Percentiles rank a stretch among this genome's conserved stretches.
Evolutionary conservation across 2,113 vertebrate genomes (phyloP).

Genomic region (Corythornis madagascariensis): DNA sequence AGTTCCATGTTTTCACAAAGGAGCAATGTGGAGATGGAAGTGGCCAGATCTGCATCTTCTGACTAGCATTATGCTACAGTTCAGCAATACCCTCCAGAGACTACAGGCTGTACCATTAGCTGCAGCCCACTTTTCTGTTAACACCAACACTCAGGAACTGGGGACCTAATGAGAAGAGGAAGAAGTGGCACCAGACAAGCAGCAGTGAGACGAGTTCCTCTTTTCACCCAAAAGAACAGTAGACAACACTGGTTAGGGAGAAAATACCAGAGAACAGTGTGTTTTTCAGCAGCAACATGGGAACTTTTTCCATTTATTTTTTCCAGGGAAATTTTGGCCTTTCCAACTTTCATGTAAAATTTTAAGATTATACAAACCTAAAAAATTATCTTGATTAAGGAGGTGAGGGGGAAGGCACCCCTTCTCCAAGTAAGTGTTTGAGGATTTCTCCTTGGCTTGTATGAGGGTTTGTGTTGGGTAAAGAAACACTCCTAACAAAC

Average conservation of each 20-base stretch:
- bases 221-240: slow-evolving; percentile 7
- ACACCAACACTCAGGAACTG: not conserved
- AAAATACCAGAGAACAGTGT: not conserved
- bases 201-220: not conserved
- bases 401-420: slow-evolving; percentile 50
- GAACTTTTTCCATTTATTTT: not conserved
- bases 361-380: slow-evolving; percentile 70
- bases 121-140: not conserved
- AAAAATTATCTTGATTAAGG: slow-evolving; percentile 68
- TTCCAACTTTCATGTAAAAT: slow-evolving; percentile 65
- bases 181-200: not conserved
- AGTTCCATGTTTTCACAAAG: slow-evolving; percentile 9
- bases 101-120: not conserved
- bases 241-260: not conserved
- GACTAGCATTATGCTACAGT: not conserved
- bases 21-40: not conserved
- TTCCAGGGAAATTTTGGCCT: slow-evolving; percentile 59
- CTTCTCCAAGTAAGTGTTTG: slow-evolving; percentile 68
- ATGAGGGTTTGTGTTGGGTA: slow-evolving; percentile 71
- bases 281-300: slow-evolving; percentile 38
- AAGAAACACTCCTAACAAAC: slow-evolving; percentile 80
- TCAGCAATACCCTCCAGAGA: not conserved
- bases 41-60: not conserved
- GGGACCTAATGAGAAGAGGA: not conserved
- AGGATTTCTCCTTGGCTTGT: slow-evolving; percentile 73